Evolutionary conservation across 2,797 vertebrate species (phyloP).

Genomic region (Pseudopleuronectes americanus): DNA sequence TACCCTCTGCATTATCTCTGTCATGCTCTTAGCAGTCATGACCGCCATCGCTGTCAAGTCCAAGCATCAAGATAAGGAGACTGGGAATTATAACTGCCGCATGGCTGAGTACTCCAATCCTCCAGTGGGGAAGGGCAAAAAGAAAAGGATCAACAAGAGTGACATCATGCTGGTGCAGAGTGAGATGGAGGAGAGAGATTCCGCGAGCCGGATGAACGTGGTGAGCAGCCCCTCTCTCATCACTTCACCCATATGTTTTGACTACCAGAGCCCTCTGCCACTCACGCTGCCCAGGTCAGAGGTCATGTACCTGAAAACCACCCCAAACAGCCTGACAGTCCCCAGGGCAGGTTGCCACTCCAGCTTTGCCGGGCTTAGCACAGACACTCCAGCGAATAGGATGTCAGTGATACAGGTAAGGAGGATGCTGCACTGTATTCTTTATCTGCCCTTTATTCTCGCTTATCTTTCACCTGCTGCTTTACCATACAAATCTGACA

Average conservation of each 20-base stretch:
- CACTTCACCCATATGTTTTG: constrained; percentile 99
- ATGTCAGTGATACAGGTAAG: constrained; percentile 99
- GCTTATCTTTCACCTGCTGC: constrained; percentile 69
- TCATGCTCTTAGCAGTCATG: constrained; percentile 98
- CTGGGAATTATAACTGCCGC: constrained; percentile 98
- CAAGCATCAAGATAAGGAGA: constrained; percentile 99
- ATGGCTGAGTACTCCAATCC: constrained; percentile 98
- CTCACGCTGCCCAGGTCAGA: constrained; percentile 98
- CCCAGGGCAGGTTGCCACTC: constrained; percentile 98
- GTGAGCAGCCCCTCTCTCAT: constrained; percentile 99
- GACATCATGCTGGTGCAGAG: constrained; percentile 99
- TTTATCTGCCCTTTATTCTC: constrained; percentile 75
- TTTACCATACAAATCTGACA: constrained; percentile 74
- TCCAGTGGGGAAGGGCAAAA: constrained; percentile 95
- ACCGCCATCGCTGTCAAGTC: constrained; percentile 98
- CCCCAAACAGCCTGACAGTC: constrained; percentile 97
- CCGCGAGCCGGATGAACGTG: constrained; percentile 99
- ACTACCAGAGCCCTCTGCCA: constrained; percentile 98
- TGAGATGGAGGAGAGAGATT: constrained; percentile 97
- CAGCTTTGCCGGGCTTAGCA: constrained; percentile 96
- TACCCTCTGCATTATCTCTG: constrained; percentile 97
- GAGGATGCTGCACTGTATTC: constrained; percentile 65
- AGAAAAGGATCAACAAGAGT: constrained; percentile 99
- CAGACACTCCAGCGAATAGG: constrained; percentile 94
- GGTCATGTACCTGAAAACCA: constrained; percentile 99